Evolutionary conservation across 2,888 invertebrate genomes (phyloP).

Genomic region (Drosophila multiciliata): DNA sequence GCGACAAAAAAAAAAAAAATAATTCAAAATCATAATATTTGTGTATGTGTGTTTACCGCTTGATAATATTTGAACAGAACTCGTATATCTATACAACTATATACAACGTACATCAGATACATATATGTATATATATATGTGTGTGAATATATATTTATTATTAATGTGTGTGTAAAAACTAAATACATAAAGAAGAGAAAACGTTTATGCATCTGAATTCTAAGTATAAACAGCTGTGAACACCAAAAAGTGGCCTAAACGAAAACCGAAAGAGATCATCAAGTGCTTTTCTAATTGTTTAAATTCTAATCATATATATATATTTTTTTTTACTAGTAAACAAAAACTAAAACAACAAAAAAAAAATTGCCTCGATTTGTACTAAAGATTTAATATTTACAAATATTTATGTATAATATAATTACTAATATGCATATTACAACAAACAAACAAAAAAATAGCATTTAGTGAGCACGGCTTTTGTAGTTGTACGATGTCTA

Average conservation of each 20-base stretch:
- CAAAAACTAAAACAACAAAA: conserved; percentile 12
- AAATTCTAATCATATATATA: conserved; percentile 24
- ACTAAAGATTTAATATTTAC: conserved; percentile 74
- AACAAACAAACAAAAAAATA: conserved; percentile 18
- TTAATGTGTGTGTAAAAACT: conserved; percentile 40
- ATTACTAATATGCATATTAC: conserved; percentile 19
- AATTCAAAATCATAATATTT: conserved; percentile 49
- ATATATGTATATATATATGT: conserved; percentile 22
- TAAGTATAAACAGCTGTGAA: conserved; percentile 71
- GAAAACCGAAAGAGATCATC: conserved; percentile 50
- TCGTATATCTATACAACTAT: conserved; percentile 34
- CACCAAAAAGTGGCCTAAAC: conserved; percentile 80
- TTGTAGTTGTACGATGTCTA: conserved; percentile 57
- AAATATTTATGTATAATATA: conserved; percentile 42
- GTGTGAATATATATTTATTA: conserved; percentile 14
- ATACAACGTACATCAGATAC: conserved; percentile 38
- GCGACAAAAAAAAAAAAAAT: conserved; percentile 3
- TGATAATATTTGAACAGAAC: conserved; percentile 44
- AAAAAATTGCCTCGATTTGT: conserved; percentile 71
- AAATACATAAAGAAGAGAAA: conserved; percentile 21
- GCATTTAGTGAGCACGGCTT: conserved; percentile 60
- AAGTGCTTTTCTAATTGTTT: conserved; percentile 60
- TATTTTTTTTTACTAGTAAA: conserved; percentile 22
- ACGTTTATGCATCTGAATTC: conserved; percentile 44
- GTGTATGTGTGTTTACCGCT: conserved; percentile 71